Conservation (phyloP, 2,797 vertebrate species). For the Gymnothorax javanicus region DNA sequence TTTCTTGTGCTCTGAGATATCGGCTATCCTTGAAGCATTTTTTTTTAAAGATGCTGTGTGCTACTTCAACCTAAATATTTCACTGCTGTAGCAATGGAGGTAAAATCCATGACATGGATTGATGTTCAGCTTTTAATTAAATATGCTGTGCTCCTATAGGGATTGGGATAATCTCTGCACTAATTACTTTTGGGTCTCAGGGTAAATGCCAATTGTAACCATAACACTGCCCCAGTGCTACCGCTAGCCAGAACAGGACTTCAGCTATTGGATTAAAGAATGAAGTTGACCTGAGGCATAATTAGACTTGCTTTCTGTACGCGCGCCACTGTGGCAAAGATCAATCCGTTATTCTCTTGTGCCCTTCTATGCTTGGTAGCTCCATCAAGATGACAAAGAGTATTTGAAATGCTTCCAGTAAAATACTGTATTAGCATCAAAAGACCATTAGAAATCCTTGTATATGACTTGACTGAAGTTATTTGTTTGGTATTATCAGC, state of each 20-base stretch:
- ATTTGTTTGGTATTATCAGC: neutral
- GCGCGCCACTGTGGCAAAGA: neutral
- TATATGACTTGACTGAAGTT: neutral
- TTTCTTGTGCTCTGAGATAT: neutral
- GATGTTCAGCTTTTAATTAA: constrained; percentile 36
- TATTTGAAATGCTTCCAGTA: neutral
- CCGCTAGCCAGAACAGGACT: constrained; percentile 62
- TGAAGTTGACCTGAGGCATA: constrained; percentile 65
- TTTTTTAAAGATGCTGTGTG: neutral
- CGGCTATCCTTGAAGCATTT: neutral
- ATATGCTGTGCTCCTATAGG: constrained; percentile 46
- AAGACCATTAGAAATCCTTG: neutral
- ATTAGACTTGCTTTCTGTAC: constrained; percentile 38
- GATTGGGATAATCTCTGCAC: constrained; percentile 58
- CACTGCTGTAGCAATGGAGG: neutral
- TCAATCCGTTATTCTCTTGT: neutral
- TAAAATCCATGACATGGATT: neutral
- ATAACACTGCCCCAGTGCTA: constrained; percentile 56
- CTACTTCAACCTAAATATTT: neutral
- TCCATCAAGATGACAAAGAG: neutral
- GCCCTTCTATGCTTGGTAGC: neutral
- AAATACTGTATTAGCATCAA: neutral
- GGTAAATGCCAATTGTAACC: constrained; percentile 63
- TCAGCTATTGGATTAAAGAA: constrained; percentile 62
- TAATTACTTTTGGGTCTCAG: constrained; percentile 64